These are phyloP conservation scores for Epinephelus coioides DNA, from an alignment of 2,797 vertebrate genomes.

Conservation along the genomic window DNA sequence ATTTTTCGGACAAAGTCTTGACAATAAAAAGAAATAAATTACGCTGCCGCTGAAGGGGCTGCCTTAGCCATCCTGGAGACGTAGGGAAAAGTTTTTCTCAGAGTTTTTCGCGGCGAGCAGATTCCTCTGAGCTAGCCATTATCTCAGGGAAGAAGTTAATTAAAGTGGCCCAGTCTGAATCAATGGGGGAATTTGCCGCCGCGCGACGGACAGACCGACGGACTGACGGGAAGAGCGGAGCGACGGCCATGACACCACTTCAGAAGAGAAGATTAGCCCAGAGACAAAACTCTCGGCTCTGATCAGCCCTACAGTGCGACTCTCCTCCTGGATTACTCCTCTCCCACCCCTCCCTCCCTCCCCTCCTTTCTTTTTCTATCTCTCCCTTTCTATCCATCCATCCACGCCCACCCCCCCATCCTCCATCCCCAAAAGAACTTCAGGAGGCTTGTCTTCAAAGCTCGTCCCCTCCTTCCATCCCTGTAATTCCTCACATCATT, in stretches of 20 bases:
- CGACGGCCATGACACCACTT: constrained; percentile 88
- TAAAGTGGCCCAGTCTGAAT: constrained; percentile 87
- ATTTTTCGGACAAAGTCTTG: constrained; percentile 84
- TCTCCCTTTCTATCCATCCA: constrained; percentile 74
- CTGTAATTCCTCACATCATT: constrained; percentile 90
- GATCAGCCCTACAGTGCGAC: constrained; percentile 69
- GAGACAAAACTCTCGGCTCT: constrained; percentile 84
- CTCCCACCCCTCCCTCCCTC: constrained; percentile 50
- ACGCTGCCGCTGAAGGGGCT: constrained; percentile 60
- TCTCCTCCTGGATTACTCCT: constrained; percentile 83
- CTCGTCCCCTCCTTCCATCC: constrained; percentile 70
- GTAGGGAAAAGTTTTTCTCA: constrained; percentile 79
- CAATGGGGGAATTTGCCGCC: constrained; percentile 85
- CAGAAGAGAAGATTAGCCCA: constrained; percentile 84
- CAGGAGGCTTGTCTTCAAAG: constrained; percentile 79
- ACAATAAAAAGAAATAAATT: constrained; percentile 85
- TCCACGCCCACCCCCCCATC: constrained; percentile 58
- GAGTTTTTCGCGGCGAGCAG: constrained; percentile 74
- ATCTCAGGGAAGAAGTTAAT: constrained; percentile 88
- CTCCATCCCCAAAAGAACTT: constrained; percentile 73
- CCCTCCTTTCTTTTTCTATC: constrained; percentile 63
- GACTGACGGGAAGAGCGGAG: constrained; percentile 76
- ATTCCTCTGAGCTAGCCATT: constrained; percentile 84
- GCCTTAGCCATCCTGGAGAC: constrained; percentile 71
- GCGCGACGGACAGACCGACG: constrained; percentile 71